Conservation (phyloP, 2,888 invertebrate genomes). For the Baccha elongata region DNA sequence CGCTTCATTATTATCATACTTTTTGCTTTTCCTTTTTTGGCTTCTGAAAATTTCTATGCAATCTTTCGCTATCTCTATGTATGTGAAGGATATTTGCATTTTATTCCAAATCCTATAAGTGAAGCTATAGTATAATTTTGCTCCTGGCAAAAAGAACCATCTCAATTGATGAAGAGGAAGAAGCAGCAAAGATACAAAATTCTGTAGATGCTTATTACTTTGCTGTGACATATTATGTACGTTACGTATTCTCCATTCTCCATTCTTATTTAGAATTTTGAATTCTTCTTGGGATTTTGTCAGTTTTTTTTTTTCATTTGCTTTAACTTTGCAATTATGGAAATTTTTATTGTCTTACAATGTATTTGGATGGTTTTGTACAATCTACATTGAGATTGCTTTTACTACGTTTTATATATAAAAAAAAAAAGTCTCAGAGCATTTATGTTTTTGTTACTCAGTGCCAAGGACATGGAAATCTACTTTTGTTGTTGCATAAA, state of each 20-base stretch:
- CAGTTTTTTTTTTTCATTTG: not conserved
- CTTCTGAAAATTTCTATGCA: not conserved
- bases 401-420: too few relatives aligned
- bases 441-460: not conserved
- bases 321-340: conserved; percentile 45
- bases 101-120: not conserved
- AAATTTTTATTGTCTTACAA: conserved; percentile 37
- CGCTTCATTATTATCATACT: conserved; percentile 35
- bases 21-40: not conserved
- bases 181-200: not conserved
- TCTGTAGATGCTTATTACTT: not conserved
- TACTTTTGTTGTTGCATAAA: not conserved
- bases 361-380: conserved; percentile 3
- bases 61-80: not conserved
- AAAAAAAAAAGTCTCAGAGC: not conserved
- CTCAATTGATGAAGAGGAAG: conserved; percentile 28
- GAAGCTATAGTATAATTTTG: not conserved
- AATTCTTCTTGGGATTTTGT: not conserved
- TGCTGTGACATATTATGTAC: not conserved
- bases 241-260: not conserved
- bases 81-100: conserved; percentile 39
- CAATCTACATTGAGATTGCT: conserved; percentile 37
- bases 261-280: not conserved
- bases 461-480: not conserved
- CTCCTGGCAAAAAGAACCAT: not conserved